These are phyloP conservation scores for Eupithecia inturbata DNA, from an alignment of 2,888 invertebrate species.

Conservation along the genomic window DNA sequence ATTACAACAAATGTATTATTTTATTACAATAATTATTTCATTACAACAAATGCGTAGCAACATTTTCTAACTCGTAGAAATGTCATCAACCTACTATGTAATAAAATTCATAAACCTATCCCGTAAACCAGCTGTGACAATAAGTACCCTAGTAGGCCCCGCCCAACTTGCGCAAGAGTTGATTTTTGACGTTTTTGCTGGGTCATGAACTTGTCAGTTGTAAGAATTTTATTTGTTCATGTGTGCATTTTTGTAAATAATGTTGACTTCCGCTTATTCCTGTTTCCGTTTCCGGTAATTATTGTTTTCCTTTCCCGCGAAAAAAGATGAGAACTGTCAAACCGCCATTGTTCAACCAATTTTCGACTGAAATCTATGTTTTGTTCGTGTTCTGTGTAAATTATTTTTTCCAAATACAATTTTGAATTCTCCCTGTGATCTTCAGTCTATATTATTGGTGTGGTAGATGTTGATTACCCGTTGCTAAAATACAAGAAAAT, in stretches of 20 bases:
- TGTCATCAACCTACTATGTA: not conserved
- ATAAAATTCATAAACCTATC: not conserved
- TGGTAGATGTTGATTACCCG: not conserved
- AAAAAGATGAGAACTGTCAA: not conserved
- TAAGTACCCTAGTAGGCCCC: not conserved
- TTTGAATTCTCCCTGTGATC: not conserved
- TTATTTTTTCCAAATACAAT: not conserved
- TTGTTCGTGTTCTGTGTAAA: conserved; percentile 3
- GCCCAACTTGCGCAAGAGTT: conserved; percentile 7
- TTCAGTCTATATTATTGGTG: not conserved
- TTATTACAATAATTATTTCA: too few relatives aligned
- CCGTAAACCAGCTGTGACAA: not conserved
- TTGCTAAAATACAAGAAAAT: not conserved
- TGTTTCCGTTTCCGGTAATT: conserved; percentile 3
- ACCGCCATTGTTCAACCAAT: conserved; percentile 2
- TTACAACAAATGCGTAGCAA: not conserved
- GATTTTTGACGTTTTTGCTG: not conserved
- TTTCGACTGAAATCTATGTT: not conserved
- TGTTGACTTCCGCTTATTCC: not conserved
- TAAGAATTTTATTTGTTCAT: not conserved
- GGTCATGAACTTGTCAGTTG: not conserved
- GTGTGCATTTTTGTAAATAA: not conserved
- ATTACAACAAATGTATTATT: too few relatives aligned
- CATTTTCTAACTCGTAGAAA: not conserved
- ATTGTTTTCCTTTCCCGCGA: conserved; percentile 3